These are phyloP conservation scores for Oligia fasciuncula DNA, from an alignment of 2,888 invertebrate genomes.

Conservation along the genomic window DNA sequence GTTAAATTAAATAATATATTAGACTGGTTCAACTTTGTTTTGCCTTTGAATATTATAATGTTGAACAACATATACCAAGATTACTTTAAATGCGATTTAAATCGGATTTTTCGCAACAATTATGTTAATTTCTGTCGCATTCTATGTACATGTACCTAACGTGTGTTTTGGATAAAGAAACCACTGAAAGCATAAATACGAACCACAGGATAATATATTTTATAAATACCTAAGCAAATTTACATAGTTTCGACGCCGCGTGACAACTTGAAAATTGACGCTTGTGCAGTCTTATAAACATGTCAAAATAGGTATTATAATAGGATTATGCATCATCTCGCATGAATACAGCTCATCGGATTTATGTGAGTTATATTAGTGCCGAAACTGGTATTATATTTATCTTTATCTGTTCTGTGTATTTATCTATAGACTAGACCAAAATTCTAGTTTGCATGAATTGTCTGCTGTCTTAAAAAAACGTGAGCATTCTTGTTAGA, in stretches of 20 bases:
- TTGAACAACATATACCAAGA: slow-evolving; percentile 27
- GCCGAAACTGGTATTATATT: slow-evolving; percentile 38
- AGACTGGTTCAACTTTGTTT: slow-evolving; percentile 57
- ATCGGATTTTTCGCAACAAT: slow-evolving; percentile 33
- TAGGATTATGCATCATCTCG: slow-evolving; percentile 39
- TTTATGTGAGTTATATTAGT: slow-evolving; percentile 13
- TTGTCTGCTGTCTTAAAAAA: slow-evolving; percentile 5
- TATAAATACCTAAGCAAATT: slow-evolving; percentile 21
- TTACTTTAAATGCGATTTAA: slow-evolving; percentile 39
- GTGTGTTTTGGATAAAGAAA: slow-evolving; percentile 26
- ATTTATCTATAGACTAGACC: neutral
- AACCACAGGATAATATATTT: slow-evolving; percentile 12
- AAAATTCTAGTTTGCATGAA: slow-evolving; percentile 1
- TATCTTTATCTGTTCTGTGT: too few species aligned
- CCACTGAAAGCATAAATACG: slow-evolving; percentile 10
- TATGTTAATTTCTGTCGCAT: slow-evolving; percentile 31
- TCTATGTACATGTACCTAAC: slow-evolving; percentile 16
- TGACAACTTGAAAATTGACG: slow-evolving; percentile 33
- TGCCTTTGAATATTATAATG: slow-evolving; percentile 49
- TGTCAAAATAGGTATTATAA: slow-evolving; percentile 50
- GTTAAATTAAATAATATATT: slow-evolving; percentile 63
- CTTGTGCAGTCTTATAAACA: slow-evolving; percentile 41
- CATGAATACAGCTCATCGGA: slow-evolving; percentile 39
- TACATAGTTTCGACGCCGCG: slow-evolving; percentile 4
- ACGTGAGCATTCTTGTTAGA: neutral